Percentiles rank a stretch among this genome's conserved stretches.
These are phyloP conservation scores for Amphiprion percula DNA, from an alignment of 2,113 vertebrate species.

Conservation along the genomic window DNA sequence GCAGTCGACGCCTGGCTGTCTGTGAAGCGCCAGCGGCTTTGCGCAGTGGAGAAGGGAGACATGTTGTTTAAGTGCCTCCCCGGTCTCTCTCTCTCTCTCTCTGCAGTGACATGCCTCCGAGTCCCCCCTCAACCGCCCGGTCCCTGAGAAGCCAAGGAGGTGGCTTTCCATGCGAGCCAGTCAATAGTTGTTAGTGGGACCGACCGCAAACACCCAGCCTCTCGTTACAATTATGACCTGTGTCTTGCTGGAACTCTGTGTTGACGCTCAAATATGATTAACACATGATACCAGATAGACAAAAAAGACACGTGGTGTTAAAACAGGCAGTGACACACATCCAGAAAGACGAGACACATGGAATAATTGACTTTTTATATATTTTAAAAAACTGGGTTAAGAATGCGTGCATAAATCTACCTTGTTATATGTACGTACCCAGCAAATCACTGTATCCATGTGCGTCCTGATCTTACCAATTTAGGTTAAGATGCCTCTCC, in stretches of 20 bases:
- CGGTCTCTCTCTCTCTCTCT: conserved; percentile 41
- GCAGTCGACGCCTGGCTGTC: conserved; percentile 85
- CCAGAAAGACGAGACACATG: neutral
- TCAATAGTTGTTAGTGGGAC: conserved; percentile 67
- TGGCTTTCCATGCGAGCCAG: conserved; percentile 70
- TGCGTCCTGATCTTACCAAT: conserved; percentile 1
- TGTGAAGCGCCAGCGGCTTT: conserved; percentile 75
- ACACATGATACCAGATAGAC: conserved; percentile 48
- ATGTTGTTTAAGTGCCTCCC: conserved; percentile 65
- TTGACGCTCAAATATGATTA: conserved; percentile 58
- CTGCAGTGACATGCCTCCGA: conserved; percentile 72
- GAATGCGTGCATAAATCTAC: conserved; percentile 4
- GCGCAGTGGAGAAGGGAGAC: conserved; percentile 71
- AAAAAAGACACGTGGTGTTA: conserved; percentile 23
- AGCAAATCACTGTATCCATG: neutral
- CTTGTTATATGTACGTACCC: neutral
- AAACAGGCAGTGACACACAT: conserved; percentile 38
- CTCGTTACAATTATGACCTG: conserved; percentile 66
- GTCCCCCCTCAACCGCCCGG: conserved; percentile 62
- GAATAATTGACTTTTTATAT: neutral
- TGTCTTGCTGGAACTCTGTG: conserved; percentile 61
- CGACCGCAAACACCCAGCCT: conserved; percentile 69
- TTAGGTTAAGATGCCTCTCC: neutral
- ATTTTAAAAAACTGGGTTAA: neutral
- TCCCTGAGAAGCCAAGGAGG: conserved; percentile 59